These are phyloP conservation scores for Thripadectes ignobilis DNA, from an alignment of 2,797 vertebrate genomes.

Conservation along the genomic window DNA sequence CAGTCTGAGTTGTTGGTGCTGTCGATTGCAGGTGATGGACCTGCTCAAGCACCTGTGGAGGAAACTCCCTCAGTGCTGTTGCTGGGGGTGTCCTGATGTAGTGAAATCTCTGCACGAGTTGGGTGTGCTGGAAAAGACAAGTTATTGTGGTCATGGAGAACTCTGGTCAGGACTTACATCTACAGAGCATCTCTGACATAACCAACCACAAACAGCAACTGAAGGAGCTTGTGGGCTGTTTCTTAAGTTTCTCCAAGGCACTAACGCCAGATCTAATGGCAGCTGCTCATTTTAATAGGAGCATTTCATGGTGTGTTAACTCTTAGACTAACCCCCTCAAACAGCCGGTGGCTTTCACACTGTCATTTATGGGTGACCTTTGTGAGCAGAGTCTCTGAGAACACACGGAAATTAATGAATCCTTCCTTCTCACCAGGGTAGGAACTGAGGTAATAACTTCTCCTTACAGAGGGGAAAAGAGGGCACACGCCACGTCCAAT, in stretches of 20 bases:
- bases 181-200: not conserved
- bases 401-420: not conserved
- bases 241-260: not conserved
- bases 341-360: not conserved
- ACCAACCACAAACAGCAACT: not conserved
- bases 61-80: accelerated
- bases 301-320: not conserved
- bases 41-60: not conserved
- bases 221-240: not conserved
- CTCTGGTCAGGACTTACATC: not conserved
- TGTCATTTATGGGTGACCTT: not conserved
- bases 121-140: not conserved
- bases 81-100: not conserved
- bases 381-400: not conserved
- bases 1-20: not conserved
- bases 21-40: not conserved
- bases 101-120: not conserved
- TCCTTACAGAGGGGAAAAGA: not conserved
- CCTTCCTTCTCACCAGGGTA: not conserved
- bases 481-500: not conserved
- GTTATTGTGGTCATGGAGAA: not conserved
- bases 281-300: not conserved
- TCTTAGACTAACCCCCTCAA: not conserved
- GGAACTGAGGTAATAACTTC: not conserved
- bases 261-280: not conserved